Percentiles rank a stretch among this genome's conserved stretches.
phyloP scores from a whole-genome alignment of 2,113 vertebrate species.

The Ovis aries region DNA sequence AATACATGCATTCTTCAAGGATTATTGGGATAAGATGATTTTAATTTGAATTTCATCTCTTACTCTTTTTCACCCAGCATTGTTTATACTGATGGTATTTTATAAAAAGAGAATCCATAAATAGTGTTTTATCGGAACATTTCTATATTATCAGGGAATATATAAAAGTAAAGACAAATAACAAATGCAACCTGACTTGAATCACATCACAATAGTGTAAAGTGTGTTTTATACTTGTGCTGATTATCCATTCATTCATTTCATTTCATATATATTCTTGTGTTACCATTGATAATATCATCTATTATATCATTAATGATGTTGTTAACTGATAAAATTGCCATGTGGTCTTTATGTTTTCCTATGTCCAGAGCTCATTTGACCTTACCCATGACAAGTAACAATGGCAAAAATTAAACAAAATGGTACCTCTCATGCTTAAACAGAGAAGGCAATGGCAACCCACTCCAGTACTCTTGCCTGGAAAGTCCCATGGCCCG shows the following conservation, averaged over 20 bases:
- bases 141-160: neutral
- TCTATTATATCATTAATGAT: neutral
- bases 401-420: neutral
- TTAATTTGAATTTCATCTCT: neutral
- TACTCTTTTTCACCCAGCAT: neutral
- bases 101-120: neutral
- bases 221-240: neutral
- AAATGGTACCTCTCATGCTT: neutral
- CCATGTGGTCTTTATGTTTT: neutral
- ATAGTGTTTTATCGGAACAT: neutral
- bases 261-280: rapidly evolving
- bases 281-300: neutral
- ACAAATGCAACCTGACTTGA: neutral
- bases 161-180: neutral
- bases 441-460: too few species aligned
- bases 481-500: too few species aligned
- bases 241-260: neutral
- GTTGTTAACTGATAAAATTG: neutral
- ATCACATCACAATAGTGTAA: neutral
- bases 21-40: neutral
- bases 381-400: neutral
- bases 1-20: neutral
- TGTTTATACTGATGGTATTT: neutral
- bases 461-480: too few species aligned
- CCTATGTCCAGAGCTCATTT: neutral